Conservation (phyloP, 1,140 invertebrate species). For the Stenopsyche tienmushanensis region DNA sequence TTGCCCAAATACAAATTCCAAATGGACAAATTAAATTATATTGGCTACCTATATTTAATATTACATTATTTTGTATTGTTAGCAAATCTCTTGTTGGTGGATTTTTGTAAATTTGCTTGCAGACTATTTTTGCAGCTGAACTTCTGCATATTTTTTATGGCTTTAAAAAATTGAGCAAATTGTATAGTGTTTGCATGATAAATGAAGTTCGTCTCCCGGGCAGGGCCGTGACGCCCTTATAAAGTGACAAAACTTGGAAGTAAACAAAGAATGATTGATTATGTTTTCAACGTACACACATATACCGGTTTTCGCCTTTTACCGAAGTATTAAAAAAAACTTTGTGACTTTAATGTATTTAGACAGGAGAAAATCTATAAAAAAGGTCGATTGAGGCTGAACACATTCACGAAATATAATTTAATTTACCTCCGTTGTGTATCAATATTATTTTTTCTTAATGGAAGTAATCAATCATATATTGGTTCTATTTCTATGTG, state of each 20-base stretch:
- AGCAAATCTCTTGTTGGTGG: no score
- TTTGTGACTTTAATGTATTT: constrained; percentile 24
- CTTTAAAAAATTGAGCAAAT: constrained; percentile 20
- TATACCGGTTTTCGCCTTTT: constrained; percentile 8
- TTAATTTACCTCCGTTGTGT: background rate
- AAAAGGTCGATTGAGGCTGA: constrained; percentile 3
- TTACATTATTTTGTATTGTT: no score
- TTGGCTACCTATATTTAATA: no score
- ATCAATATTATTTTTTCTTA: background rate
- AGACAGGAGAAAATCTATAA: constrained; percentile 13
- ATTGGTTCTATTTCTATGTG: no score
- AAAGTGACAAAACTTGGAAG: constrained; percentile 36
- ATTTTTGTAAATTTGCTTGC: no score
- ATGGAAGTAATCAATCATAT: background rate
- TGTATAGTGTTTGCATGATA: constrained; percentile 30
- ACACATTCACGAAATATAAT: background rate
- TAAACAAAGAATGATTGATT: constrained; percentile 39
- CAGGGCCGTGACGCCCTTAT: constrained; percentile 25
- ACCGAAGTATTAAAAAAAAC: background rate
- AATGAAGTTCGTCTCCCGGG: constrained; percentile 26
- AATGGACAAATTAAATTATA: no score
- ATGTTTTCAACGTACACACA: constrained; percentile 20
- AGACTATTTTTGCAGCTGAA: no score
- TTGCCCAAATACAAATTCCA: no score
- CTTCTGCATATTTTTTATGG: no score